These are phyloP conservation scores for Trichonephila clavipes DNA, from an alignment of 1,140 invertebrate genomes.

Conservation along the genomic window DNA sequence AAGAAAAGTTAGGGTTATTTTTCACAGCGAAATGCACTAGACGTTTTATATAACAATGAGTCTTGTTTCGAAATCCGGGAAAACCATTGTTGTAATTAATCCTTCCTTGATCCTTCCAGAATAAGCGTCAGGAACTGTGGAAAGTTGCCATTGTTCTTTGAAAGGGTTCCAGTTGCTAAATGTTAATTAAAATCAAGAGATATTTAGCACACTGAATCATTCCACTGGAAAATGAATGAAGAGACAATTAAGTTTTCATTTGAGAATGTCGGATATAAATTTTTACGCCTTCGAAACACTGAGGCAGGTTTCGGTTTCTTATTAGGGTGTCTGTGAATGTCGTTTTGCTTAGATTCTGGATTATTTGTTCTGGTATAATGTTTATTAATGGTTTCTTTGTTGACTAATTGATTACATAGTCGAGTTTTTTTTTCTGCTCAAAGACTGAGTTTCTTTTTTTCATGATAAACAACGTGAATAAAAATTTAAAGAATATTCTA, in stretches of 20 bases:
- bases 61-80: conserved; percentile 17
- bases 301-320: neutral
- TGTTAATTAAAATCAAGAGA: conserved; percentile 64
- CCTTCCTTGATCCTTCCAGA: neutral
- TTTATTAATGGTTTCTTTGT: no score
- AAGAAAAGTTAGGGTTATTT: neutral
- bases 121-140: neutral
- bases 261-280: neutral
- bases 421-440: no score
- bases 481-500: no score
- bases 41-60: conserved; percentile 37
- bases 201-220: neutral
- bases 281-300: neutral
- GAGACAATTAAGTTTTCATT: conserved; percentile 58
- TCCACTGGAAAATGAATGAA: conserved; percentile 20
- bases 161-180: conserved; percentile 11
- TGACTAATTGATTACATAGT: no score
- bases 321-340: neutral
- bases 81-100: conserved; percentile 60
- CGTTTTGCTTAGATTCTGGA: no score
- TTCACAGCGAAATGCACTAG: conserved; percentile 3
- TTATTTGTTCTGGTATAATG: no score
- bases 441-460: no score
- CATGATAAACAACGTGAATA: no score
- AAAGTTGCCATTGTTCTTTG: conserved; percentile 43